Evolutionary conservation across 1,140 invertebrate genomes (phyloP), one percentile per base, ranked within the genome.

Genomic region (Cherax quadricarinatus): DNA sequence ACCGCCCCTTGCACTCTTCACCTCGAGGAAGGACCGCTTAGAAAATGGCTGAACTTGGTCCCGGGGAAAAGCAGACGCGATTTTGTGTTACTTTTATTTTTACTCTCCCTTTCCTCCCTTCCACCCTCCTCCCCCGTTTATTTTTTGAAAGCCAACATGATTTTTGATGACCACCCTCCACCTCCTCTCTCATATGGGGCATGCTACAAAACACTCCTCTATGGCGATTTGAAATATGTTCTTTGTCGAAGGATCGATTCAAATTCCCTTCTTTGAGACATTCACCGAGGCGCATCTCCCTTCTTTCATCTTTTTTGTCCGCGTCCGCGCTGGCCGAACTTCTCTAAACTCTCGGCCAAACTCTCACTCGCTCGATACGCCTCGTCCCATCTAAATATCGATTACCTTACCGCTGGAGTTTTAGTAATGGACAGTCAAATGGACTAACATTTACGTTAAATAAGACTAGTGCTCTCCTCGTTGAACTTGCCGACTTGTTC

Each of bases 251-350:
- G 84, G 89, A 91, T 91, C 89, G 89, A 91, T 91, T 80, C 89
- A 91, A 91, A 91, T 91, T 91, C 84, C 89, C 89, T 86, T 91
- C 89, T 91, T 91, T 91, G 89, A 91, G 89, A 91, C 89, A 91
- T 86, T 86, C 89, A 81, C 83, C 81, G 70, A 91, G 84, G 83
- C 89, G 84, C 89, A 91, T 91, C 89, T 66, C 89, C 83, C 84
- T 91, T 91, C 89, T 91, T 91, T 91, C 84, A 90, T 80, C 83
- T 91, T 91, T 91, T 91, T 91, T 91, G 41, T 70, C n/a, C 48
- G 73, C 70, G 84, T 91, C 84, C 60, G 83, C 57, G 83, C 51
- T 24, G 57, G 73, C 18, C 89, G 21, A 91, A 81, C n/a, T 79
- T 66, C 53, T 41, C 53, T 1, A n/a, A 84, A 48, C 62, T 83